phyloP scores from a whole-genome alignment of 2,113 vertebrate genomes.

The Terrapene triunguis region DNA sequence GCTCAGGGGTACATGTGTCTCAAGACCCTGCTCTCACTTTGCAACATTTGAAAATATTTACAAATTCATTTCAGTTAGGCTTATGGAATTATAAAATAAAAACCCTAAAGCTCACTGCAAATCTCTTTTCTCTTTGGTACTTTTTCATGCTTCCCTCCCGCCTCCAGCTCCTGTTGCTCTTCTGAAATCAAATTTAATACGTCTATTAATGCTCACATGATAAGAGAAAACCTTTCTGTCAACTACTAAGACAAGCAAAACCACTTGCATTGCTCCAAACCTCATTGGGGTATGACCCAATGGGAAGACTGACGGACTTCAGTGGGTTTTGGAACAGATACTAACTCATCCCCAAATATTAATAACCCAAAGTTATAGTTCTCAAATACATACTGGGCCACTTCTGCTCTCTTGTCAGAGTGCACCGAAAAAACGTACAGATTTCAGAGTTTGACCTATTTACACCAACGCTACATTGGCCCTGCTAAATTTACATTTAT shows the following conservation, averaged over 20 bases:
- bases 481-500: too few species aligned
- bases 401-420: not conserved
- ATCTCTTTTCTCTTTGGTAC: not conserved
- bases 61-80: constrained; percentile 33
- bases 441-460: too few species aligned
- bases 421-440: not conserved
- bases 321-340: not conserved
- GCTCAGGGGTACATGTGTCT: not conserved
- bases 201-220: not conserved
- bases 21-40: constrained; percentile 12
- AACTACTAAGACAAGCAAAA: not conserved
- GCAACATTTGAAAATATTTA: constrained; percentile 50
- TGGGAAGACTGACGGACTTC: too few species aligned
- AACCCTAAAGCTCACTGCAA: not conserved
- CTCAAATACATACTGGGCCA: not conserved
- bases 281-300: not conserved
- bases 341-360: not conserved
- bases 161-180: not conserved
- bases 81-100: not conserved
- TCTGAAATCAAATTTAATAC: not conserved
- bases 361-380: not conserved
- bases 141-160: not conserved
- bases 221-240: not conserved
- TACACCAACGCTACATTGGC: too few species aligned
- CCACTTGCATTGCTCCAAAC: not conserved